Percentiles rank a stretch among this genome's conserved stretches.
phyloP scores from a whole-genome alignment of 2,113 vertebrate species.

The Peromyscus polionotus region DNA sequence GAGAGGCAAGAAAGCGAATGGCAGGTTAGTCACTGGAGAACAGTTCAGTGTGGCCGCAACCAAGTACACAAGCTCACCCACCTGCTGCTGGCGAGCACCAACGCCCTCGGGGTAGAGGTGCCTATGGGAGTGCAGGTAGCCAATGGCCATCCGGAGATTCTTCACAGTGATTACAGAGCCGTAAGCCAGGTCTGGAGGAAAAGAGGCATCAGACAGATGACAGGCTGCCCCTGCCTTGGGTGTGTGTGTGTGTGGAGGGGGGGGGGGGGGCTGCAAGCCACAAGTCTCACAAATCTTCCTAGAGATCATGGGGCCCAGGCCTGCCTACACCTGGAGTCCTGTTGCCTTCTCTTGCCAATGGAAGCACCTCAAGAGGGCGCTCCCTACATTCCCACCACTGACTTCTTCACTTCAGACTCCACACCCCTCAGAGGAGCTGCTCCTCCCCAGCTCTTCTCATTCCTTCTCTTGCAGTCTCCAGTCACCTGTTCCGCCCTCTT shows the following conservation, averaged over 20 bases:
- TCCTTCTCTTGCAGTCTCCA: not conserved
- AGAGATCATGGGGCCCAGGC: not conserved
- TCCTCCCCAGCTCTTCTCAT: not conserved
- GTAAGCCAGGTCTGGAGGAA: conserved; percentile 93
- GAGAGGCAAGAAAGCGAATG: not conserved
- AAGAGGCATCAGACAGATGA: not conserved
- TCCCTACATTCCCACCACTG: not conserved
- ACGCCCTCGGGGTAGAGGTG: conserved; percentile 97
- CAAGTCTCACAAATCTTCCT: not conserved
- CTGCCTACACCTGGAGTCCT: not conserved
- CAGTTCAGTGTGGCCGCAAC: rapidly evolving
- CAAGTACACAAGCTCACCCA: conserved; percentile 72
- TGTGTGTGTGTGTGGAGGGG: not conserved
- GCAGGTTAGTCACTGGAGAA: rapidly evolving
- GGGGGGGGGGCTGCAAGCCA: not conserved
- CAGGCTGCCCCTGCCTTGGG: not conserved
- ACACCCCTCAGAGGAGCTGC: not conserved
- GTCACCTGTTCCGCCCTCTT: not conserved
- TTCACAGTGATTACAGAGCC: conserved; percentile 96
- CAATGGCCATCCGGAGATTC: conserved; percentile 96
- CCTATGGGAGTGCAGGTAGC: conserved; percentile 98
- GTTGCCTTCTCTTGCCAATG: not conserved
- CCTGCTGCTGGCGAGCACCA: conserved; percentile 97
- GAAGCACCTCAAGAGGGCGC: not conserved
- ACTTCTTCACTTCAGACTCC: not conserved